phyloP scores from a whole-genome alignment of 2,797 vertebrate genomes.

The Geotrypetes seraphini region DNA sequence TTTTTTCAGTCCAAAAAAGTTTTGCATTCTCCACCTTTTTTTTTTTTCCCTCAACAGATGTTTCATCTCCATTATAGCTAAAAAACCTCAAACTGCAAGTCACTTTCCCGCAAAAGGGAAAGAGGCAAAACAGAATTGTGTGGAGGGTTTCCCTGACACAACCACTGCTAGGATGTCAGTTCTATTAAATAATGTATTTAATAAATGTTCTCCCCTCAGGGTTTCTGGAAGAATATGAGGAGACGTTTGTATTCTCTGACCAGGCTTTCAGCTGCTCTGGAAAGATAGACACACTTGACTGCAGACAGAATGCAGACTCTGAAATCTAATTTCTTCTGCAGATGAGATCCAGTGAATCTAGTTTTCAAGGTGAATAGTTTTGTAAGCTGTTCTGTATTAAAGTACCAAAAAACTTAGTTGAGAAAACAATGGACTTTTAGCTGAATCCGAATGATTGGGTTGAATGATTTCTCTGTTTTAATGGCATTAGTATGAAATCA shows the following conservation, averaged over 20 bases:
- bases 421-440: too few relatives aligned
- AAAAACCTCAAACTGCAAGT: constrained; percentile 35
- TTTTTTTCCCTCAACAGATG: constrained; percentile 39
- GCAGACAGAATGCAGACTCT: neutral
- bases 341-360: constrained; percentile 7
- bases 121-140: constrained; percentile 29
- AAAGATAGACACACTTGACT: constrained; percentile 22
- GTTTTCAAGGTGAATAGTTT: too few relatives aligned
- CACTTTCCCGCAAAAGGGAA: constrained; percentile 28
- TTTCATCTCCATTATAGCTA: constrained; percentile 39
- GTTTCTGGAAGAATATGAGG: constrained; percentile 14
- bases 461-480: too few relatives aligned
- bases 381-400: too few relatives aligned
- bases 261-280: constrained; percentile 18
- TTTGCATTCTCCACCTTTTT: constrained; percentile 1
- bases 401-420: too few relatives aligned
- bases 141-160: constrained; percentile 3
- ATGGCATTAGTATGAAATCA: too few relatives aligned
- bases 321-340: constrained; percentile 14
- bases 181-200: constrained; percentile 27
- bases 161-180: too few relatives aligned
- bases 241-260: constrained; percentile 14
- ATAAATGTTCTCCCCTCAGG: constrained; percentile 9
- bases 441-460: too few relatives aligned
- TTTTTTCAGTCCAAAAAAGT: constrained; percentile 43